Base-by-base conservation (phyloP, 2,888 invertebrate species). In the Anaspis maculata region DNA sequence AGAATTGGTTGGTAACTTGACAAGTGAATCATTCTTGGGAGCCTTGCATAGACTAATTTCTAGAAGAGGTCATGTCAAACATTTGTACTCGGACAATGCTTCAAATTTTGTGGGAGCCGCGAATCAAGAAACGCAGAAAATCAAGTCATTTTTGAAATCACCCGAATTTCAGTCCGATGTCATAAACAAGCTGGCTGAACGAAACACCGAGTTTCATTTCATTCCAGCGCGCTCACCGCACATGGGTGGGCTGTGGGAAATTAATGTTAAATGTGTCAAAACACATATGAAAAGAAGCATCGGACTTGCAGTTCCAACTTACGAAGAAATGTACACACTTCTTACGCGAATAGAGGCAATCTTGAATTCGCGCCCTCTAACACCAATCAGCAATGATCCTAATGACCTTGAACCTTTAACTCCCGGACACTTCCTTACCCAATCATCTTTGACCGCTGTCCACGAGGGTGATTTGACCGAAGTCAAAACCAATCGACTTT, bases 1-100 rank as follows among this genome's bases (percentile, higher is more conserved):
- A 27, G 27, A 27, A 15, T 10, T 27, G 5, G 27, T 27, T 4
- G 27, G 27, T 19, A 9, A 19, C 19, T 9, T 19, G 5, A 19
- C 19, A 19, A 19, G 5, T 5, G 19, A 19, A 19, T 5, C 19
- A 6, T 19, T 19, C 19, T 19, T 19, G 9, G 19, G 19, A 5
- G 19, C 19, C 19, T 19, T 19, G 19, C 5, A 9, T 19, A 19
- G 19, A 19, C 9, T 19, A 6, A 9, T 19, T 9, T 19, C 19
- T 5, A 5, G 19, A 19, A 5, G 19, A 19, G 19, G 19, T 6
- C 5, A 19, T 19, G 19, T 19, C 5, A 9, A 5, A 19, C 5
- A 19, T 9, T 9, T 19, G 5, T 19, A 19, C 19, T 19, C 19
- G 19, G 19, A 19, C 9, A 19, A 19, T 9, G 19, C 5, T 19